Evolutionary conservation across 1,140 invertebrate species (phyloP), one percentile per base, ranked within the genome.

Genomic region (Adelges cooleyi): DNA sequence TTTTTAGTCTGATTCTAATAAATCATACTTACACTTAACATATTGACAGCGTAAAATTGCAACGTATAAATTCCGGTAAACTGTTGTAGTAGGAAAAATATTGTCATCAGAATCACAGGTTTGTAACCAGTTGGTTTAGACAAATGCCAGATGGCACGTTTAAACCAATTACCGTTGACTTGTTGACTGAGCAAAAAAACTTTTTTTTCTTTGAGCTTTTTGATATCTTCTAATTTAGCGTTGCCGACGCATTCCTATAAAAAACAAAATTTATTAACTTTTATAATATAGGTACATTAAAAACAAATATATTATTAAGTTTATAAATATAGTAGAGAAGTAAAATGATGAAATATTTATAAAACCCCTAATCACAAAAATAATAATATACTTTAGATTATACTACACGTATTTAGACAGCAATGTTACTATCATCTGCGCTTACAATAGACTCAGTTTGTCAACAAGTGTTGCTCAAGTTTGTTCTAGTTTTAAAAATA

Each of bases 11-110:
- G 15, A 59, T 25, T 44, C 11, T 23, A n/a, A 5, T 49, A 48
- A 17, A 52, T 10, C 18, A 33, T 29, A 42, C 29, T 74, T 69
- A 80, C 80, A 66, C 79, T 67, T 49, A 81, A 80, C 72, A 80
- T 82, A 40, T 80, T 81, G n/a, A 85, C 81, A 0, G 84, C 80
- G 69, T 85, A 86, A 69, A 86, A 86, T 27, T 86, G 77, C 11
- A 84, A 81, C 2, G 84, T 82, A 71, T 86, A 83, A 69, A 84
- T 80, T 33, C 82, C 82, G 38, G 78, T 77, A 52, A 81, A 79
- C 69, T 84, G 81, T 71, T 84, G 82, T 65, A 84, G 80, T 8
- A 78, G 73, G 67, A 84, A 84, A 3, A 84, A 72, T 0, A 77
- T 69, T 15, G 80, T 73, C 5, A 83, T 72, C 65, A 84, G 78